phyloP scores from a whole-genome alignment of 2,888 invertebrate species.

The Morpho helenor region DNA sequence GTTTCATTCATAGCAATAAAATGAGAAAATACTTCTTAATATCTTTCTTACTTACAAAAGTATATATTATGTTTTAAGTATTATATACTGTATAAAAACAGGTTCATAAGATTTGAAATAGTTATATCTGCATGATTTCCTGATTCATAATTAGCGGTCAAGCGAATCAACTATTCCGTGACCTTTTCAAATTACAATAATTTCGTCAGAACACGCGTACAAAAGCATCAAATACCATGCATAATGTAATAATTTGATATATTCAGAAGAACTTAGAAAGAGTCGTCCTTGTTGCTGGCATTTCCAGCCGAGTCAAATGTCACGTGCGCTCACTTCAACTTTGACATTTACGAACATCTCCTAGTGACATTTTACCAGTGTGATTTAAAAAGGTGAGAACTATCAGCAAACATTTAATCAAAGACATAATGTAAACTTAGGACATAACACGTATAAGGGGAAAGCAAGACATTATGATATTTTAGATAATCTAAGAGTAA shows the following conservation, averaged over 20 bases:
- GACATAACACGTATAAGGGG: no score
- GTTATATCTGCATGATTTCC: conserved; percentile 39
- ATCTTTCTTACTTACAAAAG: background rate
- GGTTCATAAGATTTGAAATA: conserved; percentile 22
- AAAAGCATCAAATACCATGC: conserved; percentile 70
- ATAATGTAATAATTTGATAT: conserved; percentile 61
- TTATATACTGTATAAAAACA: conserved; percentile 9
- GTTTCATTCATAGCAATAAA: background rate
- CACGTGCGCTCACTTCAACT: conserved; percentile 70
- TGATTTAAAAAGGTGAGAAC: conserved; percentile 43
- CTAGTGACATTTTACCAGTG: conserved; percentile 61
- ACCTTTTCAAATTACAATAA: conserved; percentile 66
- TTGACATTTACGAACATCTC: conserved; percentile 56
- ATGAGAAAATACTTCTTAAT: background rate
- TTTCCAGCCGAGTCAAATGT: conserved; percentile 73
- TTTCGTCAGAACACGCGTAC: conserved; percentile 61
- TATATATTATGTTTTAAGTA: background rate
- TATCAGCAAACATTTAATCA: conserved; percentile 27
- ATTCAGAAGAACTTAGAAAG: conserved; percentile 70
- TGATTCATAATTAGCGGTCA: conserved; percentile 55
- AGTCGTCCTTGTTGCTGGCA: conserved; percentile 78
- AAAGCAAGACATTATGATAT: background rate
- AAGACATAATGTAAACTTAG: background rate
- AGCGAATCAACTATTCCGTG: conserved; percentile 69
- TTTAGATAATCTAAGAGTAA: background rate